A percentile compares a stretch with the other conserved stretches of the same genome.
Evolutionary conservation across 1,140 invertebrate genomes (phyloP).

Genomic region (Nasonia vitripennis): DNA sequence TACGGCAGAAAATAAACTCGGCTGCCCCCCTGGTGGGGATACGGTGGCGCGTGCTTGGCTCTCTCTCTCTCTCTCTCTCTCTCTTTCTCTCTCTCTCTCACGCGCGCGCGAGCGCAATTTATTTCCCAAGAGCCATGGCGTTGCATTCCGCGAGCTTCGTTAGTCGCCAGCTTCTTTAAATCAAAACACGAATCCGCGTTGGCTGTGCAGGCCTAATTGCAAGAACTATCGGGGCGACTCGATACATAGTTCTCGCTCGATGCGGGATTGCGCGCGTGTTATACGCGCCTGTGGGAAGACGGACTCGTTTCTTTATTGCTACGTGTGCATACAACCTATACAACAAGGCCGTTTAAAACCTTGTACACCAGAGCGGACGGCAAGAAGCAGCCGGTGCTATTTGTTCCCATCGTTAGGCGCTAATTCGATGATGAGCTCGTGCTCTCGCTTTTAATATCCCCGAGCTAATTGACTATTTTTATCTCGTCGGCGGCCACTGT

Average conservation of each 20-base stretch:
- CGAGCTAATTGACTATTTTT: neutral
- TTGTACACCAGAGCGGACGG: neutral
- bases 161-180: neutral
- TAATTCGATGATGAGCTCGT: neutral
- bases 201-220: neutral
- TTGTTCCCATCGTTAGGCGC: neutral
- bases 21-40: neutral
- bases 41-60: conserved; percentile 47
- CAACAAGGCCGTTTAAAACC: neutral
- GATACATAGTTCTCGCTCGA: neutral
- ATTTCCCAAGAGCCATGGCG: neutral
- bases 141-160: neutral
- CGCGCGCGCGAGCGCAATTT: neutral
- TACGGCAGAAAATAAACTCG: neutral
- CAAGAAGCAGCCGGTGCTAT: neutral
- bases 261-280: no score
- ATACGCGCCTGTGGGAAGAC: neutral
- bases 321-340: neutral
- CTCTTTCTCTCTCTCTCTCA: no score
- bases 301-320: neutral
- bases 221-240: neutral
- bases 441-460: neutral
- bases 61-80: no score
- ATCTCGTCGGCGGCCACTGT: no score
- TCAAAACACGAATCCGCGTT: neutral